These are phyloP conservation scores for Bergia sp. DNA, from an alignment of 92 coral and sea anemone species.

Conservation along the genomic window DNA sequence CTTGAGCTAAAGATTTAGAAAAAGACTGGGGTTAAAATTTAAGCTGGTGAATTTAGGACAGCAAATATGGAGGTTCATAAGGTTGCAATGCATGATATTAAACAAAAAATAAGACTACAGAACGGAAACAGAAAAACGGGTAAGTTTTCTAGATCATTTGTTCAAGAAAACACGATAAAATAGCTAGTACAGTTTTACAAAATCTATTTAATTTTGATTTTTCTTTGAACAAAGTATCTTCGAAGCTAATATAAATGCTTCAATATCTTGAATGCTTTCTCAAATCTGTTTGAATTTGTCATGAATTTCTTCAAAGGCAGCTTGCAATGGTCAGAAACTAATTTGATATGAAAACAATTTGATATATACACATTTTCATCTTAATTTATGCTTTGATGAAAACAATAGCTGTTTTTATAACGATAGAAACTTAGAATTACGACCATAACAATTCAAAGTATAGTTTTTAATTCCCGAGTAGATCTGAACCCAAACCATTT, in stretches of 20 bases:
- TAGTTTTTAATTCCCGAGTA: neutral
- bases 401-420: constrained; percentile 34
- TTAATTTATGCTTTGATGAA: constrained; percentile 11
- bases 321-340: constrained; percentile 8
- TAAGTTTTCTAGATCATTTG: no score
- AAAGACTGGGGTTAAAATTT: no score
- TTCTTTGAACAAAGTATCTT: no score
- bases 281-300: neutral
- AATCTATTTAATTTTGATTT: no score
- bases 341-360: constrained; percentile 41
- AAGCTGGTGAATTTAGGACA: no score
- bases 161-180: no score
- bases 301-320: neutral
- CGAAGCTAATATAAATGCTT: neutral
- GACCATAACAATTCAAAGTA: neutral
- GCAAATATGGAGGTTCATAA: no score
- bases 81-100: no score
- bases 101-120: no score
- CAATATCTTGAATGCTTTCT: neutral
- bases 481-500: neutral
- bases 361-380: constrained; percentile 37
- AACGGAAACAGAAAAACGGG: no score
- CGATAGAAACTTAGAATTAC: neutral
- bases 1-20: no score
- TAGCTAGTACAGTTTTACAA: no score